phyloP scores from a whole-genome alignment of 2,113 vertebrate genomes.

The Thymallus thymallus region DNA sequence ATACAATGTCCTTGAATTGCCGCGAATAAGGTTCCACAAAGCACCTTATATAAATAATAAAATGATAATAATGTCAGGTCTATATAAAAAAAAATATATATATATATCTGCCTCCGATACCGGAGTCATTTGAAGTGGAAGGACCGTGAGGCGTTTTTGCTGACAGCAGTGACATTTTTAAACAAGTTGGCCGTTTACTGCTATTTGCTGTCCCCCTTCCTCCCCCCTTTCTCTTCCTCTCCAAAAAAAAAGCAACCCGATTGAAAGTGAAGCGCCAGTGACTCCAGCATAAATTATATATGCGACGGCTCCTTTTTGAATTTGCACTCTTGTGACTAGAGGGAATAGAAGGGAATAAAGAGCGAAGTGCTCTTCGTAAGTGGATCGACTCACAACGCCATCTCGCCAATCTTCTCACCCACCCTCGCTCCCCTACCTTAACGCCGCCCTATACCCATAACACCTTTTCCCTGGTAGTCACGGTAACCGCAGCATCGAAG shows the following conservation, averaged over 20 bases:
- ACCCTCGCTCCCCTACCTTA: not conserved
- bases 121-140: constrained; percentile 29
- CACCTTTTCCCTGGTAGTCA: no score
- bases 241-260: constrained; percentile 19
- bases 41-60: constrained; percentile 3
- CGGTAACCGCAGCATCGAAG: no score
- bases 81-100: constrained; percentile 40
- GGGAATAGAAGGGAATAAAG: constrained; percentile 11
- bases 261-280: constrained; percentile 14
- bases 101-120: constrained; percentile 14
- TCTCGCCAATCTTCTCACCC: constrained; percentile 1
- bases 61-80: constrained; percentile 50
- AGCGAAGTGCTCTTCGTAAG: constrained; percentile 5
- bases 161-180: constrained; percentile 46
- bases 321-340: not conserved
- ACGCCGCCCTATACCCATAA: no score
- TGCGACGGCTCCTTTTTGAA: constrained; percentile 7
- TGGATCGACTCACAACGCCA: not conserved
- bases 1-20: constrained; percentile 34
- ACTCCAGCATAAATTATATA: constrained; percentile 31
- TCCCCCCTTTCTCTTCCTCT: not conserved
- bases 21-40: constrained; percentile 1
- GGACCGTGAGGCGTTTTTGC: constrained; percentile 41
- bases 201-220: constrained; percentile 12
- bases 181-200: constrained; percentile 23